These are phyloP conservation scores for Proisotoma minuta DNA, from an alignment of 2,888 invertebrate genomes.

Conservation along the genomic window DNA sequence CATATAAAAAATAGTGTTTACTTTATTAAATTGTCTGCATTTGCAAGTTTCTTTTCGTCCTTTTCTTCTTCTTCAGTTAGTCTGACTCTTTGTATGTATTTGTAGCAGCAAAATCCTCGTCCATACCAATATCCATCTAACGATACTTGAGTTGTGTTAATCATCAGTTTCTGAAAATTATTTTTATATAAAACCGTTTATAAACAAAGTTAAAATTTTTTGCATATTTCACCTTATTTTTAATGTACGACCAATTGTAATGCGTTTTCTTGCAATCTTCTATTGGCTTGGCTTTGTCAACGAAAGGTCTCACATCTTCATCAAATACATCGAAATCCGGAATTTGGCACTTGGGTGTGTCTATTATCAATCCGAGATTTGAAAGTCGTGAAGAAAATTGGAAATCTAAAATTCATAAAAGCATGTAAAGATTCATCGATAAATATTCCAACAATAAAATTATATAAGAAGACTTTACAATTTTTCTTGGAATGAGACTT, in stretches of 20 bases:
- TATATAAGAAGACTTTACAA: too few relatives aligned
- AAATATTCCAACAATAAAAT: too few relatives aligned
- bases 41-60: not conserved
- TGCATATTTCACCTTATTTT: not conserved
- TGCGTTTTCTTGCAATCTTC: not conserved
- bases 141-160: not conserved
- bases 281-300: not conserved
- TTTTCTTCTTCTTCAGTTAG: not conserved
- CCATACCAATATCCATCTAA: not conserved
- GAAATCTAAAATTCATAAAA: too few relatives aligned
- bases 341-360: constrained; percentile 5
- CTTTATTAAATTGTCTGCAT: constrained; percentile 1
- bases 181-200: not conserved
- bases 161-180: constrained; percentile 3
- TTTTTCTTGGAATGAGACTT: too few relatives aligned
- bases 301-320: not conserved
- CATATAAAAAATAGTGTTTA: too few relatives aligned
- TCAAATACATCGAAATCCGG: constrained; percentile 1
- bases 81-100: not conserved
- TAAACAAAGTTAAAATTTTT: too few relatives aligned
- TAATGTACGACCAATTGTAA: constrained; percentile 3
- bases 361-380: not conserved
- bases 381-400: not conserved
- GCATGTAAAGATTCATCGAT: too few relatives aligned
- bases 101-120: constrained; percentile 7